phyloP scores from a whole-genome alignment of 2,888 invertebrate genomes.

The Trisateles emortualis region DNA sequence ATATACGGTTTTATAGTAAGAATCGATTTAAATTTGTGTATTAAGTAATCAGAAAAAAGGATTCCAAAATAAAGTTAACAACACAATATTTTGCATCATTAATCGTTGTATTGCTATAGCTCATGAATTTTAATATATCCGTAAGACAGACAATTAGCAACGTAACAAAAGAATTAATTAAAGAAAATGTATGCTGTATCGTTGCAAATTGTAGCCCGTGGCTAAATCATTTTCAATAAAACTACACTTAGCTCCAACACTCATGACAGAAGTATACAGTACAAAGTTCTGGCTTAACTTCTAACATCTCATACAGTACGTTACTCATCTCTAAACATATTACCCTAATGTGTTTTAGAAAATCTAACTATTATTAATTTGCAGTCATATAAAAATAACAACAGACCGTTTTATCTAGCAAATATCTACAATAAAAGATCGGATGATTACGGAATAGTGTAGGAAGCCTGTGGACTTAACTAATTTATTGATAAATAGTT shows the following conservation, averaged over 20 bases:
- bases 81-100: conserved; percentile 55
- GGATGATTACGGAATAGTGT: conserved; percentile 73
- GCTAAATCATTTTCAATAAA: conserved; percentile 15
- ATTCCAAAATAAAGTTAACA: conserved; percentile 44
- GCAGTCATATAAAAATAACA: conserved; percentile 87
- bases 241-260: conserved; percentile 42
- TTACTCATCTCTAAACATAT: conserved; percentile 52
- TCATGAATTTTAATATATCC: conserved; percentile 64
- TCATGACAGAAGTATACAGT: conserved; percentile 47
- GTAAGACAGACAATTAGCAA: conserved; percentile 23
- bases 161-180: conserved; percentile 10
- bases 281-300: conserved; percentile 45
- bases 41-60: neutral
- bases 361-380: conserved; percentile 81
- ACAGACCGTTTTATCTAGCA: conserved; percentile 80
- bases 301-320: conserved; percentile 41
- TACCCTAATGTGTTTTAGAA: conserved; percentile 81
- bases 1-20: too few species aligned
- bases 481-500: conserved; percentile 68
- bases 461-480: conserved; percentile 79
- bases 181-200: conserved; percentile 19
- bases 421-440: conserved; percentile 80
- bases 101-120: conserved; percentile 80
- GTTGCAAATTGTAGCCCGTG: conserved; percentile 28
- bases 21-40: too few species aligned